Conservation (phyloP, 2,888 invertebrate genomes). For the Steromphala cineraria region DNA sequence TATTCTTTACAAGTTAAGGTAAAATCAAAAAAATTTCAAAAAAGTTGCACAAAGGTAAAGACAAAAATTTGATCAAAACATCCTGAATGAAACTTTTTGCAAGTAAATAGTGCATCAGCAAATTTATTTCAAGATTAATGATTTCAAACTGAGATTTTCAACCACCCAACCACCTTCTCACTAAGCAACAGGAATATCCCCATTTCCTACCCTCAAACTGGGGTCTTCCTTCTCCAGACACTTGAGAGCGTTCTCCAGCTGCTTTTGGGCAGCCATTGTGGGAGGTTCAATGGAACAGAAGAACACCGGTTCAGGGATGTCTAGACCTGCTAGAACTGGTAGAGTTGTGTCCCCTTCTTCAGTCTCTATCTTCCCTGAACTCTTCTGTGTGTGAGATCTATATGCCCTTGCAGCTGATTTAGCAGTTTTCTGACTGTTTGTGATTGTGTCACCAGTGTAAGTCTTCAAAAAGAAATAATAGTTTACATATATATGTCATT, state of each 20-base stretch:
- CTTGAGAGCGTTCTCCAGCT: conserved; percentile 87
- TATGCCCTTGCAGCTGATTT: conserved; percentile 47
- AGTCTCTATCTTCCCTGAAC: background rate
- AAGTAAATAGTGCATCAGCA: no score
- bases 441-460: conserved; percentile 78
- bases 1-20: no score
- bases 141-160: background rate
- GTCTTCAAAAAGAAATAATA: conserved; percentile 71
- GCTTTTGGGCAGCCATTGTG: conserved; percentile 83
- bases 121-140: background rate
- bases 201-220: conserved; percentile 67
- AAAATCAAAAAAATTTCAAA: no score
- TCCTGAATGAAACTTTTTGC: no score
- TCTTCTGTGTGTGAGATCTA: conserved; percentile 8
- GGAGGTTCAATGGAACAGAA: conserved; percentile 97
- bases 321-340: conserved; percentile 79
- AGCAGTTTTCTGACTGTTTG: conserved; percentile 48
- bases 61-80: no score
- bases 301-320: conserved; percentile 94
- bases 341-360: conserved; percentile 15
- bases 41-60: no score
- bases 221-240: conserved; percentile 94
- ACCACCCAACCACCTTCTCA: background rate
- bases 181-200: no score
- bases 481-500: background rate